Evolutionary conservation across 1,140 invertebrate genomes (phyloP).

Genomic region (Platorchestia sp.): DNA sequence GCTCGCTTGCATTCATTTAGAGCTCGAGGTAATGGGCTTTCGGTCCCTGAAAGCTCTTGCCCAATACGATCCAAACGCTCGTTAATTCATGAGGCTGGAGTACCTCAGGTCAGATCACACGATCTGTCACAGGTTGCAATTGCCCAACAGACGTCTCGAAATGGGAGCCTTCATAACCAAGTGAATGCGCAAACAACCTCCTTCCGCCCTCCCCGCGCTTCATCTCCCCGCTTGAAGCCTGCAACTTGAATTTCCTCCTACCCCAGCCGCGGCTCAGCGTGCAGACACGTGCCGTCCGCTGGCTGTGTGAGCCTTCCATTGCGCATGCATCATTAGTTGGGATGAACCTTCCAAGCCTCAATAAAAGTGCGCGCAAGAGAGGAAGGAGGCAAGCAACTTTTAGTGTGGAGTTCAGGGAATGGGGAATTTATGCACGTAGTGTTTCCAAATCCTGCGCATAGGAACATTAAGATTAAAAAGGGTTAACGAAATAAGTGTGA

Average conservation of each 20-base stretch:
- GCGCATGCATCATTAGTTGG: no score
- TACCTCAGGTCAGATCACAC: conserved; percentile 6
- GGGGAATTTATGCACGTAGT: no score
- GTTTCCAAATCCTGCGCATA: no score
- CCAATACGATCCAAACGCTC: not conserved
- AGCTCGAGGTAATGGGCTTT: not conserved
- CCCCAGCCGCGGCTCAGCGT: not conserved
- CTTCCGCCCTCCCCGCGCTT: not conserved
- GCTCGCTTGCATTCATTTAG: not conserved
- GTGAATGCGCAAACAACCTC: conserved; percentile 6
- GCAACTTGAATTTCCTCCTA: not conserved
- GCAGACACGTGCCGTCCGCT: not conserved
- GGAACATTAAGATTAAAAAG: no score
- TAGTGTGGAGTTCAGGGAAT: no score
- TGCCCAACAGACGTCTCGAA: conserved; percentile 5
- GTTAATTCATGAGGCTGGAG: not conserved
- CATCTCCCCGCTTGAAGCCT: not conserved
- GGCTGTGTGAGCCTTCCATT: not conserved
- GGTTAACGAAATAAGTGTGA: no score
- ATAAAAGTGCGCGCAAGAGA: no score
- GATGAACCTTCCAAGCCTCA: no score
- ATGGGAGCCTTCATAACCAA: conserved; percentile 6
- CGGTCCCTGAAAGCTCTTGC: not conserved
- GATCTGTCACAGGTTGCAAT: not conserved
- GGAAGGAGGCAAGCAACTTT: no score